A percentile compares a stretch with the other conserved stretches of the same genome.
Conservation (phyloP, 2,797 vertebrate species). For the Rousettus madagascariensis region DNA sequence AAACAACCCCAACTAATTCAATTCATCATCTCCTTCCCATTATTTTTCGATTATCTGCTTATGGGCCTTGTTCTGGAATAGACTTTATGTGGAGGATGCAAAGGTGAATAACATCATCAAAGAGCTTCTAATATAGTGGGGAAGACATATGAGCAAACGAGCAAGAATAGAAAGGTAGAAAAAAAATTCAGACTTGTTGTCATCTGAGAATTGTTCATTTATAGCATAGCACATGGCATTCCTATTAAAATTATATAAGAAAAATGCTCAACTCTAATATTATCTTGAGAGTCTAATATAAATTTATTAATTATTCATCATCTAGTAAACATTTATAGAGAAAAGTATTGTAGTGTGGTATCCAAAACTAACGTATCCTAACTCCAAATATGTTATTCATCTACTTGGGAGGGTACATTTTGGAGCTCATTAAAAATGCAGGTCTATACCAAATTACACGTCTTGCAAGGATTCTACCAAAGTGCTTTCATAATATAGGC, state of each 20-base stretch:
- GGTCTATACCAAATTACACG: neutral
- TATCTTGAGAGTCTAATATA: neutral
- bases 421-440: neutral
- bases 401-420: neutral
- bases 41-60: neutral
- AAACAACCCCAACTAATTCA: neutral
- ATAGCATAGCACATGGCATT: neutral
- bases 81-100: neutral
- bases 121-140: neutral
- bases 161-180: neutral
- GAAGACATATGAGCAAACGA: neutral
- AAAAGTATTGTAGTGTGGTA: neutral
- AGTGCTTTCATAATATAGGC: neutral
- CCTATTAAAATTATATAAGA: neutral
- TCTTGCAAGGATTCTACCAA: neutral
- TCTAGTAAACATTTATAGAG: neutral
- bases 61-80: neutral
- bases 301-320: neutral
- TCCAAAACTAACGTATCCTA: neutral
- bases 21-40: neutral
- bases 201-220: neutral
- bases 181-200: neutral
- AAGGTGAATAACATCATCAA: neutral
- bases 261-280: neutral
- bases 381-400: neutral